A percentile compares a stretch with the other conserved stretches of the same genome.
Conservation (phyloP, 2,888 invertebrate genomes). For the Dromius quadrimaculatus region DNA sequence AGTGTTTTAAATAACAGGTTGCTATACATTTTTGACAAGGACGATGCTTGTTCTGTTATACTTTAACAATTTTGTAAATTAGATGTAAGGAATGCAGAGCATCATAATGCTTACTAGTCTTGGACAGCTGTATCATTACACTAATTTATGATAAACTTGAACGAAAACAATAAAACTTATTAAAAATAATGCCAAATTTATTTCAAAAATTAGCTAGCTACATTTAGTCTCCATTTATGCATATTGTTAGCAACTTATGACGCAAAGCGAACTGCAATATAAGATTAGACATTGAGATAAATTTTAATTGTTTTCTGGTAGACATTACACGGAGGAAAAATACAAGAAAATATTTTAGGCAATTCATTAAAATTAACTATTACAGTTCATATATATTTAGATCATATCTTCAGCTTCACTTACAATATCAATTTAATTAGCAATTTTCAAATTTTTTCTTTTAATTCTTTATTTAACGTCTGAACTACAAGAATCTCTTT, state of each 20-base stretch:
- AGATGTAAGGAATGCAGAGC: conserved; percentile 41
- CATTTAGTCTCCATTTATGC: neutral
- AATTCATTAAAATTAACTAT: conserved; percentile 32
- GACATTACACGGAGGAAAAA: conserved; percentile 16
- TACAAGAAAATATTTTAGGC: neutral
- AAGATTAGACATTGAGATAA: conserved; percentile 28
- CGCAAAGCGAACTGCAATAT: neutral
- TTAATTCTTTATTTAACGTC: no score
- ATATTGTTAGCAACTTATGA: no score
- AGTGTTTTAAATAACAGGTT: conserved; percentile 1
- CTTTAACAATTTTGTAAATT: conserved; percentile 13
- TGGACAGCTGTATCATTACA: conserved; percentile 3
- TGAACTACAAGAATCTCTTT: no score
- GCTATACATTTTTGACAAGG: conserved; percentile 29
- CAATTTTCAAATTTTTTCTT: no score
- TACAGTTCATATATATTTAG: no score
- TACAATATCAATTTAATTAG: no score
- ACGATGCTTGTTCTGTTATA: neutral
- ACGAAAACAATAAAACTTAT: neutral
- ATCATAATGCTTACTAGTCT: no score
- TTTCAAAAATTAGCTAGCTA: neutral
- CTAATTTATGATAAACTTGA: conserved; percentile 15
- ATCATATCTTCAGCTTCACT: no score
- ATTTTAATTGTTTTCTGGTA: conserved; percentile 21
- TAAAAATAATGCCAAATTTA: conserved; percentile 16